Conservation (phyloP, 1,140 invertebrate genomes). For the Drosophila subobscura region DNA sequence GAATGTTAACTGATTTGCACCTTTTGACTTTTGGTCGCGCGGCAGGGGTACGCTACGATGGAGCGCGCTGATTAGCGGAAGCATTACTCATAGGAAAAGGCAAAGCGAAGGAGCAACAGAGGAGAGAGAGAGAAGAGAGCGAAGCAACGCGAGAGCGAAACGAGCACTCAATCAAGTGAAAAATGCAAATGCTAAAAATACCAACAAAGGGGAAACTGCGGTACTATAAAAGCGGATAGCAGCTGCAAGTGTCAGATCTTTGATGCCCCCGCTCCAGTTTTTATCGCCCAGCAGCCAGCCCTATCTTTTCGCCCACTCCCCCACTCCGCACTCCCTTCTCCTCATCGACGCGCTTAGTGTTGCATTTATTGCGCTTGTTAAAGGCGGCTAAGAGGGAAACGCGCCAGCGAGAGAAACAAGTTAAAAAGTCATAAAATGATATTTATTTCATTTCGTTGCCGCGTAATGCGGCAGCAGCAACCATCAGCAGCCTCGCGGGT, state of each 20-base stretch:
- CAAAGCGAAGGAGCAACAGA: not conserved
- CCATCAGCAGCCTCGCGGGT: constrained; percentile 62
- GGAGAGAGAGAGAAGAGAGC: not conserved
- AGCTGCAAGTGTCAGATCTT: constrained; percentile 52
- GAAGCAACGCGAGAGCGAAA: not conserved
- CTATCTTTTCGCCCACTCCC: not conserved
- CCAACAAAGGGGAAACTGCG: constrained; percentile 70
- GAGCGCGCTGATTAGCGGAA: constrained; percentile 69
- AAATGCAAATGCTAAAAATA: constrained; percentile 80
- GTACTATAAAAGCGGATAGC: constrained; percentile 60
- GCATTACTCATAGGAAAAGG: constrained; percentile 61
- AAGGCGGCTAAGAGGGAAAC: constrained; percentile 53
- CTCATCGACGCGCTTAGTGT: constrained; percentile 47
- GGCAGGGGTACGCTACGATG: not conserved
- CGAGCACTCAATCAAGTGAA: constrained; percentile 70
- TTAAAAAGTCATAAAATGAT: constrained; percentile 82
- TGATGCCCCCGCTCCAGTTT: constrained; percentile 5
- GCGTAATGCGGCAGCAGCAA: constrained; percentile 64
- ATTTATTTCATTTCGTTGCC: constrained; percentile 75
- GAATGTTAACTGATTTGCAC: constrained; percentile 75
- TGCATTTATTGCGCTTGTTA: constrained; percentile 82
- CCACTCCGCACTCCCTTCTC: not conserved
- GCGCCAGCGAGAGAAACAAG: constrained; percentile 63
- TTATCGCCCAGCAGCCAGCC: not conserved
- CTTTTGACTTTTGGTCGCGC: constrained; percentile 56